Conservation (phyloP, 2,888 invertebrate species). For the Clunio marinus region DNA sequence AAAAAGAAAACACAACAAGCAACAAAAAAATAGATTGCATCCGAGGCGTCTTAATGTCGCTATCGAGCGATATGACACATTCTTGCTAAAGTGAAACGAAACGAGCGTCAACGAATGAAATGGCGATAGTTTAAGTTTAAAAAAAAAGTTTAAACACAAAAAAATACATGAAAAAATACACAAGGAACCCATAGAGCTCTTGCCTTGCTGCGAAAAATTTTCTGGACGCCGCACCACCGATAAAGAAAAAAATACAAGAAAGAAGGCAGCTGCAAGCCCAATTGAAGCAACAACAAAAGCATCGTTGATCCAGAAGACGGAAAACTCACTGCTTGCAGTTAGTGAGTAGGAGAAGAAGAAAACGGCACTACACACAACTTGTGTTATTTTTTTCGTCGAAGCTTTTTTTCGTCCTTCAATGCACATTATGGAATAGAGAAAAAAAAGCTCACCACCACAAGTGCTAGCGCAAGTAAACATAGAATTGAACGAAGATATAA, state of each 20-base stretch:
- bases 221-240: conserved; percentile 11
- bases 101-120: conserved; percentile 1
- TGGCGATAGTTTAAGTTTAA: conserved; percentile 26
- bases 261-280: too few species aligned
- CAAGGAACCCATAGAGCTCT: conserved; percentile 18
- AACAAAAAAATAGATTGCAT: conserved; percentile 34
- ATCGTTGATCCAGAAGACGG: conserved; percentile 30
- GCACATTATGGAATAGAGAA: conserved; percentile 26
- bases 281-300: not conserved
- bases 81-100: conserved; percentile 26
- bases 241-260: not conserved
- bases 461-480: conserved; percentile 27
- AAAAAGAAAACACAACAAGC: conserved; percentile 10
- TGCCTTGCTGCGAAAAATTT: not conserved
- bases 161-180: conserved; percentile 25
- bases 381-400: not conserved
- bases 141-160: conserved; percentile 21
- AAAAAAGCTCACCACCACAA: conserved; percentile 35
- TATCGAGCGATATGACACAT: conserved; percentile 37
- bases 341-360: conserved; percentile 5
- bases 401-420: conserved; percentile 37
- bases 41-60: conserved; percentile 38
- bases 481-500: not conserved
- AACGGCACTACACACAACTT: conserved; percentile 5
- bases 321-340: not conserved